A percentile compares a stretch with the other conserved stretches of the same genome.
phyloP scores from a whole-genome alignment of 2,797 vertebrate species.

The Xenentodon cancila region DNA sequence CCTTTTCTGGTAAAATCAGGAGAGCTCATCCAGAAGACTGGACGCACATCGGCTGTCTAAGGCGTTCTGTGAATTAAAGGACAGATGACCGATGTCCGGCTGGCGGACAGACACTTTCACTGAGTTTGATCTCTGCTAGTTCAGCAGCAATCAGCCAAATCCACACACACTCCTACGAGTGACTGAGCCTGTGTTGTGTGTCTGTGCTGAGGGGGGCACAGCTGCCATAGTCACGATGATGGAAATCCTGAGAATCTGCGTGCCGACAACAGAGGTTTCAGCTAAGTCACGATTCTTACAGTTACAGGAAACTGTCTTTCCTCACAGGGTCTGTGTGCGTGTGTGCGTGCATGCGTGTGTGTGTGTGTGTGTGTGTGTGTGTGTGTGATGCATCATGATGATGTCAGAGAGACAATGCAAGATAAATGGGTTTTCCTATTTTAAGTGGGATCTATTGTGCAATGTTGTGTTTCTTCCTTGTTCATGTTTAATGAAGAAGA shows the following conservation, averaged over 20 bases:
- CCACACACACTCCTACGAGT: background rate
- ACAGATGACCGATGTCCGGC: slow-evolving; percentile 2
- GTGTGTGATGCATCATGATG: background rate
- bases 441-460: background rate
- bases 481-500: background rate
- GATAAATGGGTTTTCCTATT: slow-evolving; percentile 3
- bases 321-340: background rate
- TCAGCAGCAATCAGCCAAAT: no score
- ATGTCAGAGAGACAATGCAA: slow-evolving; percentile 20
- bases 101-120: slow-evolving; percentile 34
- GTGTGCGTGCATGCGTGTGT: no score
- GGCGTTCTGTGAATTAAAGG: slow-evolving; percentile 18
- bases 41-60: background rate
- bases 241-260: slow-evolving; percentile 5
- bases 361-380: slow-evolving; percentile 10
- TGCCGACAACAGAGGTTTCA: background rate
- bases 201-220: background rate
- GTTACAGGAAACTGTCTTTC: slow-evolving; percentile 6
- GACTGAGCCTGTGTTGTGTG: no score
- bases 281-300: slow-evolving; percentile 51
- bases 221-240: slow-evolving; percentile 48
- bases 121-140: slow-evolving; percentile 6
- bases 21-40: no score
- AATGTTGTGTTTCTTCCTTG: background rate
- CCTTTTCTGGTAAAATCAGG: no score